Evolutionary conservation across 2,113 vertebrate species (phyloP).

Genomic region (Mohoua ochrocephala): DNA sequence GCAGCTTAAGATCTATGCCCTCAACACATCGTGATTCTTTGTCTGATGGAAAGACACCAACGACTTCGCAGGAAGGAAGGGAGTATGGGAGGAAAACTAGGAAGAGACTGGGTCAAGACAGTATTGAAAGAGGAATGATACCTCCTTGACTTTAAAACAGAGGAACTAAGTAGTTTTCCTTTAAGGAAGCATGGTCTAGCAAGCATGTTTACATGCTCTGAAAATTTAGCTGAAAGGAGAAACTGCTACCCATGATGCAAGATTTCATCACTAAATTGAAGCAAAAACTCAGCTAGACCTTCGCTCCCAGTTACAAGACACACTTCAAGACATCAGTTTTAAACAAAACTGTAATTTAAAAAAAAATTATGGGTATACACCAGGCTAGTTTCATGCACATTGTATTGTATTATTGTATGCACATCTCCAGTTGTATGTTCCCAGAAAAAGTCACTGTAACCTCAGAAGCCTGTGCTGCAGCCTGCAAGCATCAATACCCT

Average conservation of each 20-base stretch:
- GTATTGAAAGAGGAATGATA: not conserved
- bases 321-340: not conserved
- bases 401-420: not conserved
- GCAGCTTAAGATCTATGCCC: not conserved
- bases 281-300: not conserved
- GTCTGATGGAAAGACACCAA: constrained; percentile 10
- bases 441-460: not conserved
- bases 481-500: not conserved
- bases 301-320: not conserved
- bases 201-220: not conserved
- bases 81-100: not conserved
- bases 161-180: constrained; percentile 33
- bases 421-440: not conserved
- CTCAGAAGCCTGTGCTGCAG: not conserved
- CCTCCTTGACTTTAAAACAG: not conserved
- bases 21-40: not conserved
- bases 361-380: not conserved
- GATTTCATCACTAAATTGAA: not conserved
- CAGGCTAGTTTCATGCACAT: not conserved
- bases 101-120: constrained; percentile 12
- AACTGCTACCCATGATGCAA: not conserved
- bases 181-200: not conserved
- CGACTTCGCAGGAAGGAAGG: constrained; percentile 21
- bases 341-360: not conserved
- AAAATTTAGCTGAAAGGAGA: not conserved